Evolutionary conservation across 1,140 invertebrate species (phyloP).

Genomic region (Trachymyrmex septentrionalis): DNA sequence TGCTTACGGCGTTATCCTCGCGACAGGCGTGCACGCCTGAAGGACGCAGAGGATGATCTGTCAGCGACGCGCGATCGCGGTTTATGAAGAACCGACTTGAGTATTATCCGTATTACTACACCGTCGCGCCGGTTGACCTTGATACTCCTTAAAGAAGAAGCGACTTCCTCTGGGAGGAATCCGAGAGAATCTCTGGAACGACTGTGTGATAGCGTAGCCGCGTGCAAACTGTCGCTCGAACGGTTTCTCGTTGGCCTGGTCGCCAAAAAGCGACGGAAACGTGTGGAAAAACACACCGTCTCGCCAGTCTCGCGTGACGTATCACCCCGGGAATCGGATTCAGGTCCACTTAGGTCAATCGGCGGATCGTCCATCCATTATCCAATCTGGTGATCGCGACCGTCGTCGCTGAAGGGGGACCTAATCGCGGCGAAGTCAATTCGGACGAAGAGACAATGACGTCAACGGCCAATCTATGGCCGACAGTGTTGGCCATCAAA

Average conservation of each 20-base stretch:
- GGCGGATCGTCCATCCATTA: slow-evolving; percentile 75
- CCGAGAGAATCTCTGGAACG: slow-evolving; percentile 19
- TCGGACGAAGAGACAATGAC: slow-evolving; percentile 63
- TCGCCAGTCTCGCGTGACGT: slow-evolving; percentile 37
- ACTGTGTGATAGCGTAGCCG: slow-evolving; percentile 64
- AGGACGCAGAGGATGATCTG: slow-evolving; percentile 58
- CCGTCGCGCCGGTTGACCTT: slow-evolving; percentile 48
- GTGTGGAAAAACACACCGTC: slow-evolving; percentile 48
- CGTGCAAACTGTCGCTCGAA: slow-evolving; percentile 65
- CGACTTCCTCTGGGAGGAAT: neutral
- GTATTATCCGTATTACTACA: neutral
- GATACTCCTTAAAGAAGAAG: slow-evolving; percentile 49
- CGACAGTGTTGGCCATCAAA: slow-evolving; percentile 56
- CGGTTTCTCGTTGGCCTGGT: neutral
- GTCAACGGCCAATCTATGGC: slow-evolving; percentile 77
- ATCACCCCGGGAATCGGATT: slow-evolving; percentile 47
- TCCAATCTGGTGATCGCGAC: slow-evolving; percentile 74
- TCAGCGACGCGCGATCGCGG: slow-evolving; percentile 1
- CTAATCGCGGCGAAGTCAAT: slow-evolving; percentile 70
- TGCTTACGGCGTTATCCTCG: slow-evolving; percentile 64
- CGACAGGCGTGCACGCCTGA: slow-evolving; percentile 58
- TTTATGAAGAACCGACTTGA: neutral
- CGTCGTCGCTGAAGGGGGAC: slow-evolving; percentile 71
- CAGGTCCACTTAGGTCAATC: slow-evolving; percentile 77
- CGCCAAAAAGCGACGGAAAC: slow-evolving; percentile 26